These are phyloP conservation scores for Stichopus chloronotus DNA, from an alignment of 35 echinoderm and acorn worm species.

Conservation along the genomic window DNA sequence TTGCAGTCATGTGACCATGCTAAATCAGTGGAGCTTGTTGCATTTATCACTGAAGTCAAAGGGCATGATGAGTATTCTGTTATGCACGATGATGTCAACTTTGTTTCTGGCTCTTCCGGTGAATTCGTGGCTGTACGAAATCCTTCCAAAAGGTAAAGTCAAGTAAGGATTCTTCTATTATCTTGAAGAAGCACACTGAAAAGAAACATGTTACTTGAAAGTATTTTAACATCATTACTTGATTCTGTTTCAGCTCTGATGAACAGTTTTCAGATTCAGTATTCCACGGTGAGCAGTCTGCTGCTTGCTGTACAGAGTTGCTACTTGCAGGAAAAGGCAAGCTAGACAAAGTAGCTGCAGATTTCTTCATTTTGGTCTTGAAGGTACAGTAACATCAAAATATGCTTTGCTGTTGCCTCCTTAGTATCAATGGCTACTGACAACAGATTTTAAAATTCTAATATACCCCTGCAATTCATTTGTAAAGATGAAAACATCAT, in stretches of 20 bases:
- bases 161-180: neutral
- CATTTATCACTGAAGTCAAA: slow-evolving; percentile 39
- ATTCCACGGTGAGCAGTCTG: slow-evolving; percentile 67
- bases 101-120: neutral
- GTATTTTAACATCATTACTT: neutral
- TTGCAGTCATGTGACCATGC: slow-evolving; percentile 54
- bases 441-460: too few species aligned
- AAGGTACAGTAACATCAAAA: slow-evolving; percentile 62
- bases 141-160: slow-evolving; percentile 18
- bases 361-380: slow-evolving; percentile 84
- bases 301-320: slow-evolving; percentile 53
- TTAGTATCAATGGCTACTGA: neutral
- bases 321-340: slow-evolving; percentile 68
- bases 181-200: neutral
- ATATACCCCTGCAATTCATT: too few species aligned
- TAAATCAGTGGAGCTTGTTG: slow-evolving; percentile 15
- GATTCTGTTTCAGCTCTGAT: slow-evolving; percentile 57
- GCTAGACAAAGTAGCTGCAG: slow-evolving; percentile 68
- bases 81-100: slow-evolving; percentile 46
- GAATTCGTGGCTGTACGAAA: neutral
- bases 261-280: slow-evolving; percentile 72
- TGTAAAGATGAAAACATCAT: too few species aligned
- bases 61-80: neutral
- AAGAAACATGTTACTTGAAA: neutral
- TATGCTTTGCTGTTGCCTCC: slow-evolving; percentile 12